A percentile compares a stretch with the other conserved stretches of the same genome.
Conservation (phyloP, 2,797 vertebrate genomes). For the Characodon lateralis region DNA sequence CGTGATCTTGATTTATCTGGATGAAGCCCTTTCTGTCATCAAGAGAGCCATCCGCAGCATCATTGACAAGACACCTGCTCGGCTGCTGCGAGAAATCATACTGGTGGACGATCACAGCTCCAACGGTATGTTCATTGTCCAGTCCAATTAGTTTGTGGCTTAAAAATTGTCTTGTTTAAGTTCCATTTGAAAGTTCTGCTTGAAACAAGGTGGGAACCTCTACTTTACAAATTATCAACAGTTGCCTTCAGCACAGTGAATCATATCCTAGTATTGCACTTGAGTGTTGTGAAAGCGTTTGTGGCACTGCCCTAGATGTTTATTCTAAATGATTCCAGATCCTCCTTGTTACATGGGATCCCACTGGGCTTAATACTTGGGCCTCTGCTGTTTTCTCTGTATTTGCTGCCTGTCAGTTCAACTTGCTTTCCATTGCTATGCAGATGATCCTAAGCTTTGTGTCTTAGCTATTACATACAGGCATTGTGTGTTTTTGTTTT, state of each 20-base stretch:
- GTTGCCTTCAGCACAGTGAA: background rate
- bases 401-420: background rate
- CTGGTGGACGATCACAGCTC: conserved; percentile 85
- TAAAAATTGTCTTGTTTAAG: background rate
- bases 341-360: too few relatives aligned
- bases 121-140: conserved; percentile 60
- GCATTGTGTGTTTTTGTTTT: too few relatives aligned
- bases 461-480: too few relatives aligned
- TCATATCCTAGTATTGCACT: background rate
- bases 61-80: conserved; percentile 77
- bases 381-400: background rate
- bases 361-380: too few relatives aligned
- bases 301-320: background rate
- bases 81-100: conserved; percentile 82
- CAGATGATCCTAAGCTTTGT: background rate
- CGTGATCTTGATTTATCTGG: conserved; percentile 82
- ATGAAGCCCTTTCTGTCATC: conserved; percentile 84
- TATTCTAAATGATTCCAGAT: background rate
- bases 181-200: background rate
- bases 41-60: conserved; percentile 80
- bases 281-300: background rate
- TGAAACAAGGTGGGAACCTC: background rate
- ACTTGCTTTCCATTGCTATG: background rate
- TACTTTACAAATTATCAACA: background rate
- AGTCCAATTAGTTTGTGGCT: background rate